Evolutionary conservation across 2,797 vertebrate species (phyloP).

Genomic region (Gambelia wislizenii): DNA sequence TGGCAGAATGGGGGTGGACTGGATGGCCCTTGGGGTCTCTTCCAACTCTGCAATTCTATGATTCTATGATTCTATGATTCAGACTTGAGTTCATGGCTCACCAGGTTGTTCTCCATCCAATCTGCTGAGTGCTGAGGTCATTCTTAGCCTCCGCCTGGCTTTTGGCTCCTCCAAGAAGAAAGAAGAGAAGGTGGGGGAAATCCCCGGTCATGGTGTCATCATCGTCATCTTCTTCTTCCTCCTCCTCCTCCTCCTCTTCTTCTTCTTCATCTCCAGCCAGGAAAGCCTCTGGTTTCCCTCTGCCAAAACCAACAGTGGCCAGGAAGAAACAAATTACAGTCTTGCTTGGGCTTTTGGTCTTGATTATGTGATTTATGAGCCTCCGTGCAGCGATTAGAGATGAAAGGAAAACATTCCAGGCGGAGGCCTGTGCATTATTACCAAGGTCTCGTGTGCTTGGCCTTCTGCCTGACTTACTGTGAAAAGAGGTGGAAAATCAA

Average conservation of each 20-base stretch:
- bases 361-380: slow-evolving; percentile 68
- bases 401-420: slow-evolving; percentile 78
- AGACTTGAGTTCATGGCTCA: not conserved
- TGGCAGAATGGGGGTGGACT: too few species aligned
- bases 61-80: too few species aligned
- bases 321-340: slow-evolving; percentile 76
- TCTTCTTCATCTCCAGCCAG: slow-evolving; percentile 52
- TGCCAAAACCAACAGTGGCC: slow-evolving; percentile 75
- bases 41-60: too few species aligned
- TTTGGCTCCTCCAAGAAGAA: not conserved
- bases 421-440: slow-evolving; percentile 59
- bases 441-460: slow-evolving; percentile 48
- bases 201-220: too few species aligned
- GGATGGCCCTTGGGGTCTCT: too few species aligned
- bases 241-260: slow-evolving; percentile 35
- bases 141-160: not conserved
- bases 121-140: not conserved
- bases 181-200: not conserved
- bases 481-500: not conserved
- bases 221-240: slow-evolving; percentile 36
- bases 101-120: not conserved
- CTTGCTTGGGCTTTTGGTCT: slow-evolving; percentile 67
- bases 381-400: slow-evolving; percentile 73
- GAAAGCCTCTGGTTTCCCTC: slow-evolving; percentile 58
- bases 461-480: not conserved